Evolutionary conservation across 2,797 vertebrate species (phyloP).

Genomic region (Etheostoma perlongum): DNA sequence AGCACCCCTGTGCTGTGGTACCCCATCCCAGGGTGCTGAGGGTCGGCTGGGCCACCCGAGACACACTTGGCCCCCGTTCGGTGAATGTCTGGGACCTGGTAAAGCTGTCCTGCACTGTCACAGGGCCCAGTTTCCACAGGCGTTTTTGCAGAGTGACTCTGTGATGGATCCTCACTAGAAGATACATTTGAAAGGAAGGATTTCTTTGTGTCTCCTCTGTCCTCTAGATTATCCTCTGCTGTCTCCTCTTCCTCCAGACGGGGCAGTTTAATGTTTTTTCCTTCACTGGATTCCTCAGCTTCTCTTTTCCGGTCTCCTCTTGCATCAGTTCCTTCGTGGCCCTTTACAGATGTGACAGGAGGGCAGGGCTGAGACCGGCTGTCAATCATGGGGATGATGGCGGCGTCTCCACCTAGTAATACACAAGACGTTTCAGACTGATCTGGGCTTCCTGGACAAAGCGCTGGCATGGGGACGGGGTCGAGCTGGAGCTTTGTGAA

Average conservation of each 20-base stretch:
- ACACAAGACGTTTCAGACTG: constrained; percentile 2
- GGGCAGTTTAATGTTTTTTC: neutral
- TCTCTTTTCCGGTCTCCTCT: constrained; percentile 72
- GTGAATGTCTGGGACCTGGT: constrained; percentile 81
- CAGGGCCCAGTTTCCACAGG: neutral
- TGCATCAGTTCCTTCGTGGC: neutral
- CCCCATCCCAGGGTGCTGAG: constrained; percentile 76
- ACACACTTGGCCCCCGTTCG: constrained; percentile 96
- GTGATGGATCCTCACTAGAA: constrained; percentile 9
- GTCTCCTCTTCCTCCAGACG: constrained; percentile 30
- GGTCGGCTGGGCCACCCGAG: constrained; percentile 84
- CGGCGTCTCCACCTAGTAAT: constrained; percentile 93
- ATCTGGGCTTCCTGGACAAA: neutral
- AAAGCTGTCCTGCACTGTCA: neutral
- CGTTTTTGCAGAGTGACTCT: neutral
- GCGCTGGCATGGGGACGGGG: neutral
- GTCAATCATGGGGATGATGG: constrained; percentile 90
- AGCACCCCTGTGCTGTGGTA: constrained; percentile 90
- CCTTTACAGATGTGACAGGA: constrained; percentile 48
- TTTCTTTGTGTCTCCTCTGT: neutral
- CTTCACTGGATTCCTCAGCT: constrained; percentile 37
- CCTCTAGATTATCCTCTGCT: constrained; percentile 17
- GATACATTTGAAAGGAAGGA: neutral
- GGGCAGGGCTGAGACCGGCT: constrained; percentile 80
- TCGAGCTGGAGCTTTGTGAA: neutral